These are phyloP conservation scores for Amia ocellicauda DNA, from an alignment of 2,113 vertebrate genomes.

Conservation along the genomic window DNA sequence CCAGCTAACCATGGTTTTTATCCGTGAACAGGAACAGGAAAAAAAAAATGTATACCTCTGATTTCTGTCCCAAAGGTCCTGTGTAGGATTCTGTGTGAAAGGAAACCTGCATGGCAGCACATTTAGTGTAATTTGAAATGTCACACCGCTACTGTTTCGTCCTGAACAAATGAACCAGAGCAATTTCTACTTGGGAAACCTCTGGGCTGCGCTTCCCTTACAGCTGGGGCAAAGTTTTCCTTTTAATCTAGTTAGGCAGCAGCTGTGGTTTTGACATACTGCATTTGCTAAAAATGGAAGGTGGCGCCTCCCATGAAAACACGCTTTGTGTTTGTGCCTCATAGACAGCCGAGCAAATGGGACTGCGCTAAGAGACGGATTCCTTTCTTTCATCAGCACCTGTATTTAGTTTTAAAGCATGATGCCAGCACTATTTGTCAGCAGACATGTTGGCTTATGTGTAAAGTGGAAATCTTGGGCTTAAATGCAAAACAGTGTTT, in stretches of 20 bases:
- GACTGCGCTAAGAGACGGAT: neutral
- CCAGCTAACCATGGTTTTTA: slow-evolving; percentile 39
- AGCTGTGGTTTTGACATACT: slow-evolving; percentile 17
- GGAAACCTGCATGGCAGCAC: too few relatives aligned
- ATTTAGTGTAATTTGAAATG: too few relatives aligned
- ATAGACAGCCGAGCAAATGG: neutral
- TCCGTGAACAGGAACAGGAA: slow-evolving; percentile 37
- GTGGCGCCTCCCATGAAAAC: neutral
- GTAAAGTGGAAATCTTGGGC: neutral
- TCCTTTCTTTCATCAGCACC: neutral
- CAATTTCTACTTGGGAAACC: too few relatives aligned
- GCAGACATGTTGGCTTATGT: neutral
- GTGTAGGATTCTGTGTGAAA: too few relatives aligned
- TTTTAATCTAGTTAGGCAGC: neutral
- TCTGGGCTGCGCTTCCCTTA: neutral
- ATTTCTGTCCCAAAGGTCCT: too few relatives aligned
- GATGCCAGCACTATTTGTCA: too few relatives aligned
- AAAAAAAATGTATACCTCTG: too few relatives aligned
- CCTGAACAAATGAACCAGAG: too few relatives aligned
- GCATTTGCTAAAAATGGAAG: neutral
- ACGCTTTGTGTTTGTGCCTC: neutral
- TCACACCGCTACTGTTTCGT: too few relatives aligned
- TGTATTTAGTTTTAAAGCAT: too few relatives aligned
- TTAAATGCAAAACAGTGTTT: too few relatives aligned
- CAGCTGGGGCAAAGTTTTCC: neutral